Evolutionary conservation across 2,888 invertebrate genomes (phyloP).

Genomic region (Mythimna lalbum): DNA sequence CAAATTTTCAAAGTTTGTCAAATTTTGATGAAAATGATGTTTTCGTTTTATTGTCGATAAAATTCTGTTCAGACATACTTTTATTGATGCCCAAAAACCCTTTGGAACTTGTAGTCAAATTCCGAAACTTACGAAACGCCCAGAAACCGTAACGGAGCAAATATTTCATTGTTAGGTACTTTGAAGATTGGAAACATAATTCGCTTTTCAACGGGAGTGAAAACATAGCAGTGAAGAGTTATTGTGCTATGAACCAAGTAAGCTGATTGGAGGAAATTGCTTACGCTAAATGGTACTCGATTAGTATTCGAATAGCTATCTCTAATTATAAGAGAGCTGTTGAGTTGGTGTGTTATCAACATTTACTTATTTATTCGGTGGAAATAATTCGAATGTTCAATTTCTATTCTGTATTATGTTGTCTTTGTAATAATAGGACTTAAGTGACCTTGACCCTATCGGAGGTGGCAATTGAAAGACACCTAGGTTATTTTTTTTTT

Average conservation of each 20-base stretch:
- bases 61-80: too few species aligned
- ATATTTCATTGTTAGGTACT: constrained; percentile 5
- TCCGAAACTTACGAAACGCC: not conserved
- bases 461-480: too few species aligned
- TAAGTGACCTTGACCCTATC: too few species aligned
- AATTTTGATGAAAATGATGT: too few species aligned
- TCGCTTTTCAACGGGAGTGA: constrained; percentile 2
- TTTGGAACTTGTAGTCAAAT: not conserved
- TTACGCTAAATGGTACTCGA: constrained; percentile 21
- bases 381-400: not conserved
- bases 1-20: too few species aligned
- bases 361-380: constrained; percentile 3
- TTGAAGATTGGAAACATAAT: constrained; percentile 30
- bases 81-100: not conserved
- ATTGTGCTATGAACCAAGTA: constrained; percentile 13
- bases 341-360: not conserved
- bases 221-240: constrained; percentile 13
- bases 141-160: not conserved
- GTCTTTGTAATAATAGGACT: too few species aligned
- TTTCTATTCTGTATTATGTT: not conserved
- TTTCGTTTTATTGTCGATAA: too few species aligned
- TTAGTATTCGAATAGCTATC: constrained; percentile 34
- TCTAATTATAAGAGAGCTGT: constrained; percentile 31
- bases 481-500: too few species aligned
- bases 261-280: constrained; percentile 29